These are phyloP conservation scores for Monochamus saltuarius DNA, from an alignment of 1,140 invertebrate species.

Conservation along the genomic window DNA sequence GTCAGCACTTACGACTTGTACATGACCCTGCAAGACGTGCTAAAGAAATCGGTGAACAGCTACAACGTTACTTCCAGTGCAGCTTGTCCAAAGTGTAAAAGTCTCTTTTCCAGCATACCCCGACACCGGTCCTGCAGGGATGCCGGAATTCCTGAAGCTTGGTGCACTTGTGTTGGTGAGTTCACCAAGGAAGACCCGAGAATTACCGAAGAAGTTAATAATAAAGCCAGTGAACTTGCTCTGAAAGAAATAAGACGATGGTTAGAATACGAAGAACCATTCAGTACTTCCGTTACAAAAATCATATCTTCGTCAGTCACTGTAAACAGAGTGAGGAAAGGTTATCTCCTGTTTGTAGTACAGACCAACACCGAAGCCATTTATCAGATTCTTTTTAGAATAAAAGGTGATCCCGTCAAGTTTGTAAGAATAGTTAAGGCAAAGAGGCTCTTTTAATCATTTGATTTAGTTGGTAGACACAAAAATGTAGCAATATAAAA, in stretches of 20 bases:
- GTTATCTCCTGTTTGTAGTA: conserved; percentile 2
- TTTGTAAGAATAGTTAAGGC: neutral
- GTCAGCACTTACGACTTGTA: conserved; percentile 76
- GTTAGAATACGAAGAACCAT: neutral
- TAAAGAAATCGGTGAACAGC: conserved; percentile 51
- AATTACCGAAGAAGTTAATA: neutral
- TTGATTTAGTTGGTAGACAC: neutral
- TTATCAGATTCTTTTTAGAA: conserved; percentile 3
- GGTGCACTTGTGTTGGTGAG: conserved; percentile 32
- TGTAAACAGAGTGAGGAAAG: neutral
- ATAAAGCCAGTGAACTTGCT: neutral
- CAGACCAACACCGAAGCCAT: neutral
- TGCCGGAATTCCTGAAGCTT: conserved; percentile 48
- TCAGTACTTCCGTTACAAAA: neutral
- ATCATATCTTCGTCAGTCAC: neutral
- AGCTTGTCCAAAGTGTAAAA: conserved; percentile 66
- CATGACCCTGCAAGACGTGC: conserved; percentile 58
- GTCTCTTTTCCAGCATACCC: conserved; percentile 66
- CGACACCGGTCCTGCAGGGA: conserved; percentile 68
- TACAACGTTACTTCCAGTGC: conserved; percentile 49
- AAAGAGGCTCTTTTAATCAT: neutral
- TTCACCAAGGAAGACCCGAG: conserved; percentile 3
- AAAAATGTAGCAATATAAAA: neutral
- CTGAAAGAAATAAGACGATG: neutral
- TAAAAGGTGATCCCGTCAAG: neutral